Evolutionary conservation across 2,113 vertebrate species (phyloP), one percentile per base, ranked within the genome.

Genomic region (Pygoscelis adeliae): DNA sequence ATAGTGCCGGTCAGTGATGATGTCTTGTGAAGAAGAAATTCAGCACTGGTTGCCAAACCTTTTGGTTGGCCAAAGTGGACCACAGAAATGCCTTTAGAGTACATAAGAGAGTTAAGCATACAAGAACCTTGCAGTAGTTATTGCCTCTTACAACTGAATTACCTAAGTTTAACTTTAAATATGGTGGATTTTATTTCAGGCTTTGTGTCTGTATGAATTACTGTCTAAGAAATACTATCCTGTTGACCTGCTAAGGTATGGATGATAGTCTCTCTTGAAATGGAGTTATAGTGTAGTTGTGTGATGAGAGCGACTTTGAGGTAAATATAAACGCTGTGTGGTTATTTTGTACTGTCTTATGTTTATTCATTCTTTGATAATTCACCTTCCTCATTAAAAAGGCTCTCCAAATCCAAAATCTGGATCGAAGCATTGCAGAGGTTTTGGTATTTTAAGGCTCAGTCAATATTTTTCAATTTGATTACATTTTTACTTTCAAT

Each of bases 161-260:
- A 42, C 46, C 27, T 40, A 30, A 56, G n/a, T 2, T 69, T 76
- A 30, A 26, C 21, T 55, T 78, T n/a, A 89, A 11, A 52, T 89
- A 14, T 73, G 50, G 5, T 96, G 34, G 58, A 50, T 85, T 98
- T 93, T 21, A 42, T 95, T 97, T 49, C 95, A 99, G 98, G 98
- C 98, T 91, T 96, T 98, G 74, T 98, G 98, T 95, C 97, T 99
- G 38, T 98, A 97, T 61, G 97, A 98, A 26, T 87, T 98, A 38
- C 87, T 98, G 82, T 97, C 97, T 36, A 93, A 96, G 94, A 91
- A 88, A 26, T 93, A 69, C 49, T 32, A 73, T 55, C 72, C 92
- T 0, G 83, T 72, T 87, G 98, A 98, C 26, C 96, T 99, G 38
- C 90, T 99, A 89, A 98, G 98, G 98, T 99, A 98, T 83, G 97